phyloP scores from a whole-genome alignment of 2,888 invertebrate species.

The Corythucha ciliata region DNA sequence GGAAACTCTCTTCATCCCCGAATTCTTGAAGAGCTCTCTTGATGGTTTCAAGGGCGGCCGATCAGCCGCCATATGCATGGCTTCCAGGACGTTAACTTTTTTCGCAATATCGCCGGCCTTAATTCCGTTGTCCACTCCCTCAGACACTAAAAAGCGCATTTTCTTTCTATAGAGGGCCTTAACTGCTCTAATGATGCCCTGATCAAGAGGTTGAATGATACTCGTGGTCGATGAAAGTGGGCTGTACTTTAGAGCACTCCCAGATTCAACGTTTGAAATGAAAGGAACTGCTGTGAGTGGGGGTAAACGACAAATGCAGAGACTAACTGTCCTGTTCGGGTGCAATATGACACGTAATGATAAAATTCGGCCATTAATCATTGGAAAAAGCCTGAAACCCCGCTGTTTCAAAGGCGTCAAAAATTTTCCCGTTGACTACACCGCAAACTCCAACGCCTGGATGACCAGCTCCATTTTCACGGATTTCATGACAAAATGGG shows the following conservation, averaged over 20 bases:
- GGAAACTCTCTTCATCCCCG: no score
- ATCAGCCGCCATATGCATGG: constrained; percentile 36
- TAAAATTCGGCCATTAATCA: constrained; percentile 4
- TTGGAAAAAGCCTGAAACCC: constrained; percentile 32
- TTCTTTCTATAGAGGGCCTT: neutral
- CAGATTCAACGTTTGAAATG: constrained; percentile 7
- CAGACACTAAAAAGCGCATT: neutral
- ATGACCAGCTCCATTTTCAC: constrained; percentile 27
- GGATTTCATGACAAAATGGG: constrained; percentile 31
- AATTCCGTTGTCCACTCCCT: neutral
- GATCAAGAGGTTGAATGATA: neutral
- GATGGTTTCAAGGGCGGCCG: no score
- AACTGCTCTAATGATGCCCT: neutral
- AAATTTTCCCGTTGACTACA: constrained; percentile 34
- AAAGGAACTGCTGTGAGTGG: constrained; percentile 4
- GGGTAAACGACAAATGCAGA: constrained; percentile 7
- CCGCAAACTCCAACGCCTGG: constrained; percentile 30
- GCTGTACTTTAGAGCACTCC: constrained; percentile 5
- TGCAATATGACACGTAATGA: constrained; percentile 2
- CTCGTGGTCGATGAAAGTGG: constrained; percentile 8
- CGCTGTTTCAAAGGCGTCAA: constrained; percentile 39
- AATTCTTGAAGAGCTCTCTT: no score
- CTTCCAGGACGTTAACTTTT: constrained; percentile 33
- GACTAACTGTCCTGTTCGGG: constrained; percentile 7
- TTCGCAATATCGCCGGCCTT: constrained; percentile 21